Base-by-base conservation (phyloP, 2,113 vertebrate genomes). In the Meleagris gallopavo region DNA sequence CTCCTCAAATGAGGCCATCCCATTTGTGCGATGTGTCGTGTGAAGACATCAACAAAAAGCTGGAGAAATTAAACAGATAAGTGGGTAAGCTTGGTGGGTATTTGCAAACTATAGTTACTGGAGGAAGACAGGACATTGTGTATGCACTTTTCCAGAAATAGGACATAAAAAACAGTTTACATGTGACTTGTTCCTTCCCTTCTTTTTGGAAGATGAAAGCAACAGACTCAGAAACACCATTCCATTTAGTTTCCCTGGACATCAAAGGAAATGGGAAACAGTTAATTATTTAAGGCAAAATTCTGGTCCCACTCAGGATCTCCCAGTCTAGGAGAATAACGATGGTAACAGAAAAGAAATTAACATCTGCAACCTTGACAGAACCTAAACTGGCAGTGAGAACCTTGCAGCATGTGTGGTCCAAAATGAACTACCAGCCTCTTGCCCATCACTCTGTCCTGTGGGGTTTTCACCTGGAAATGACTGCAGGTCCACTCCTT, bases 401-500 rank as follows among this genome's bases (percentile, higher is more conserved):
- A 92, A 71, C 29, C 9, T 8, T 71, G 30, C 27, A 72, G 52
- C 36, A 46, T 12, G 9, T 32, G 8, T 0, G 1, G 40, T 61
- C 45, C 52, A 61, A 66, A 87, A 50, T 10, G 16, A 61, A 41
- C 18, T 4, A 10, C 22, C 45, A 74, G 57, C 8, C 24, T 74
- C 21, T 70, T 75, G 36, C 22, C 60, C 24, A 34, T 45, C 77
- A 79, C 32, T 30, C 73, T 55, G 34, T 75, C 16, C 34, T 79
- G 41, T 1, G 4, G 29, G 13, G 17, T 10, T 66, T 83, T 65
- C 34, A 83, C 17, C 34, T 50, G 45, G 25, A 87, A 80, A 83
- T 0, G 1, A 20, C 5, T 29, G 9, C 8, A 67, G 27, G 45
- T 27, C 25, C 52, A 29, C 21, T 43, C 14, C 9, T 58, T n/a